phyloP scores from a whole-genome alignment of 1,140 invertebrate species.

The Lethrus apterus region DNA sequence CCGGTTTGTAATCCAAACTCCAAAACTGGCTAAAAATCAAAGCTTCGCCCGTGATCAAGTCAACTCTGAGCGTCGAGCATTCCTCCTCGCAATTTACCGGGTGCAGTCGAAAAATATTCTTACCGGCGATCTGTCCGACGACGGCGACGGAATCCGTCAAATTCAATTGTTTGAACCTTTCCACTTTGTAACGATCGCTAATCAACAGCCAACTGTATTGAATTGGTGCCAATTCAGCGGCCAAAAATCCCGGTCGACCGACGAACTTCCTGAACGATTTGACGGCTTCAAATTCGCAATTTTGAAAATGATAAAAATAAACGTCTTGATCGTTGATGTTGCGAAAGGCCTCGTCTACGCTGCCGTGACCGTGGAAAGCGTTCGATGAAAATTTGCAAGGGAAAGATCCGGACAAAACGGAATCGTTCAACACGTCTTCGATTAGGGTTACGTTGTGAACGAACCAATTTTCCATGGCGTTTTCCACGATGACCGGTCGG shows the following conservation, averaged over 20 bases:
- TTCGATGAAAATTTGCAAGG: slow-evolving; percentile 33
- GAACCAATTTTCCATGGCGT: slow-evolving; percentile 24
- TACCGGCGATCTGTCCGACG: slow-evolving; percentile 65
- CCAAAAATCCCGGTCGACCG: slow-evolving; percentile 66
- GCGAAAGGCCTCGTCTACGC: slow-evolving; percentile 18
- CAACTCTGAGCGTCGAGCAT: slow-evolving; percentile 58
- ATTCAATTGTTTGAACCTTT: slow-evolving; percentile 65
- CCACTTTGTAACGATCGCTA: slow-evolving; percentile 66
- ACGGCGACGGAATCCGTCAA: slow-evolving; percentile 61
- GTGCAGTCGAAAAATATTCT: slow-evolving; percentile 54
- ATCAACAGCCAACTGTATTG: slow-evolving; percentile 76
- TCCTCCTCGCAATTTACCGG: slow-evolving; percentile 63
- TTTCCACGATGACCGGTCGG: slow-evolving; percentile 25
- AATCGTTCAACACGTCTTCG: background rate
- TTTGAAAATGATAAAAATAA: slow-evolving; percentile 82
- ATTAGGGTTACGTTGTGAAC: background rate
- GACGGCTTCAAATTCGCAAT: slow-evolving; percentile 70
- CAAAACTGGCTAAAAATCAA: slow-evolving; percentile 66
- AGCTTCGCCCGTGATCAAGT: slow-evolving; percentile 61
- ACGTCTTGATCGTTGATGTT: slow-evolving; percentile 41
- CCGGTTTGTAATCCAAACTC: slow-evolving; percentile 69
- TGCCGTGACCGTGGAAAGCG: slow-evolving; percentile 13
- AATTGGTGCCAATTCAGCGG: slow-evolving; percentile 63
- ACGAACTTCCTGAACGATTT: slow-evolving; percentile 49
- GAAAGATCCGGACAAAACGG: slow-evolving; percentile 20